These are phyloP conservation scores for Siniperca scherzeri DNA, from an alignment of 2,797 vertebrate genomes.

Conservation along the genomic window DNA sequence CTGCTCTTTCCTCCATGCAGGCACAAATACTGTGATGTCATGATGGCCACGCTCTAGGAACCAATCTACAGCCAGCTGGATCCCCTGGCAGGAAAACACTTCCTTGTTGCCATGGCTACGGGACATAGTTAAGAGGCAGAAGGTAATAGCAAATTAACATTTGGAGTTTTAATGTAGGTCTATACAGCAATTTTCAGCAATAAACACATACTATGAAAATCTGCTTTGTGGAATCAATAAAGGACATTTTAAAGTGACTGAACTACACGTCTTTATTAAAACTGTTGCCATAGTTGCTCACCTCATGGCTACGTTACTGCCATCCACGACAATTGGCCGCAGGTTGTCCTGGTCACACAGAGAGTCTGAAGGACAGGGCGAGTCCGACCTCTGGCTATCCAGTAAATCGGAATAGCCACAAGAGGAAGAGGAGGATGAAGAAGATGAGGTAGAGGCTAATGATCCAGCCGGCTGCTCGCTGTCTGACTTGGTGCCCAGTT, in stretches of 20 bases:
- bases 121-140: not conserved
- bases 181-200: not conserved
- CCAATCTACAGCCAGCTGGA: constrained; percentile 95
- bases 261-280: not conserved
- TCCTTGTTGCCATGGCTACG: constrained; percentile 97
- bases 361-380: constrained; percentile 86
- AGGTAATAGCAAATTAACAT: not conserved
- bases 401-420: constrained; percentile 85
- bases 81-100: constrained; percentile 97
- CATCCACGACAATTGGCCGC: constrained; percentile 94
- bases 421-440: constrained; percentile 81
- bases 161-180: not conserved
- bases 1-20: constrained; percentile 96
- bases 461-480: constrained; percentile 81
- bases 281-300: constrained; percentile 69
- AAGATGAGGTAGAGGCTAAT: constrained; percentile 74
- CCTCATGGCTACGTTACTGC: constrained; percentile 99
- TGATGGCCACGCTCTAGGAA: constrained; percentile 95
- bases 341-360: constrained; percentile 93
- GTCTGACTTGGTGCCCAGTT: constrained; percentile 94
- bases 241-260: not conserved
- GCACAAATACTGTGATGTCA: constrained; percentile 95
- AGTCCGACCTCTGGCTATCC: constrained; percentile 91
- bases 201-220: not conserved
- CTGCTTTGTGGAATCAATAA: not conserved